Percentiles rank a stretch among this genome's conserved stretches.
These are phyloP conservation scores for Microtus agrestis DNA, from an alignment of 2,797 vertebrate genomes.

Conservation along the genomic window DNA sequence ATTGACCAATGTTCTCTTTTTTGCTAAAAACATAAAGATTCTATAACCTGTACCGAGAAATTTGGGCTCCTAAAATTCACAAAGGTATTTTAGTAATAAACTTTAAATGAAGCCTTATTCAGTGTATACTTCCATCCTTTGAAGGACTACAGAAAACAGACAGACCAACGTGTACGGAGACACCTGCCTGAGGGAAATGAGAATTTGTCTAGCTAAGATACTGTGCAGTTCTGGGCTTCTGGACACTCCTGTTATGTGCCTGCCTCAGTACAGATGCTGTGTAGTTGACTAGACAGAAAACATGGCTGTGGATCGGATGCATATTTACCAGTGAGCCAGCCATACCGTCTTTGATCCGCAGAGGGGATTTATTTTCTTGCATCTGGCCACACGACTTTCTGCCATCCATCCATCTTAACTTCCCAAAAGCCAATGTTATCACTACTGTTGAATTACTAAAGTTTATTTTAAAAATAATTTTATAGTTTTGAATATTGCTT, in stretches of 20 bases:
- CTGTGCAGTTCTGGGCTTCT: neutral
- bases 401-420: neutral
- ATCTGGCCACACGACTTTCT: slow-evolving; percentile 6
- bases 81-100: neutral
- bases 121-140: neutral
- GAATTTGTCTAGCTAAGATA: slow-evolving; percentile 43
- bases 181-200: slow-evolving; percentile 49
- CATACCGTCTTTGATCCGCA: neutral
- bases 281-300: slow-evolving; percentile 6
- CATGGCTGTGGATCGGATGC: neutral
- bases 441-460: neutral
- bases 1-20: neutral
- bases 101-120: neutral
- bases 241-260: slow-evolving; percentile 5
- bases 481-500: slow-evolving; percentile 42
- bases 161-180: slow-evolving; percentile 32
- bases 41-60: neutral
- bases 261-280: slow-evolving; percentile 17
- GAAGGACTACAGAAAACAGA: neutral
- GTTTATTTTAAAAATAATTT: slow-evolving; percentile 48
- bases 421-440: slow-evolving; percentile 18
- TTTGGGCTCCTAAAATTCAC: neutral
- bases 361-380: neutral
- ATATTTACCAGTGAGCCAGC: slow-evolving; percentile 13
- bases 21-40: neutral